Base-by-base conservation (phyloP, 35 echinoderm and acorn worm species). In the Diadema setosum region DNA sequence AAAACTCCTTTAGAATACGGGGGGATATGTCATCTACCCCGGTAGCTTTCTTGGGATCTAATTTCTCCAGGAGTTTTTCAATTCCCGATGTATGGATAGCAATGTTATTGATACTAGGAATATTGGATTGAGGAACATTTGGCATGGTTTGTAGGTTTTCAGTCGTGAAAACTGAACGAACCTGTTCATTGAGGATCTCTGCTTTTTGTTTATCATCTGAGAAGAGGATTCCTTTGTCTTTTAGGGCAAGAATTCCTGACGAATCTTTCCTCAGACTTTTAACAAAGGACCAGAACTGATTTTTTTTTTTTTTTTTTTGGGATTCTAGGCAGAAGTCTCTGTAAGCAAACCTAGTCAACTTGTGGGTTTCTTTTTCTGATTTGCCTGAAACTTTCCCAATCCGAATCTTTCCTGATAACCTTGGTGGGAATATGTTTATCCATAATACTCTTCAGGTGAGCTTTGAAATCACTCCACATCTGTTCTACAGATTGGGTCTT, bases 251-350 rank as follows among this genome's bases (percentile, higher is more conserved):
- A 42, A 85, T 65, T 11, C 83, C 83, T 1, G 83, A 56, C 0
- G 83, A 85, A 40, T 85, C 83, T 20, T 65, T 42, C 35, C 21
- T 49, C 18, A 41, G 42, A 20, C 59, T 85, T 85, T 85, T 85
- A 2, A 65, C 59, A 24, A 85, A 84, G 30, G 82, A 84, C 82
- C 82, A 84, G 23, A 84, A 84, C 37, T 85, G 83, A 40, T 85
- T 85, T 18, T 85, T 85, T 63, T n/a, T n/a, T n/a, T n/a, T n/a
- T n/a, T n/a, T n/a, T n/a, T n/a, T n/a, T n/a, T n/a, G n/a, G n/a
- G 83, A 85, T 12, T 85, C 59, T 40, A 85, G 34, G 29, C 83
- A 85, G 21, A 85, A 85, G 34, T 85, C 23, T 65, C 83, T 37
- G 20, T 65, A 85, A 1, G 81, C 27, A 57, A 45, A 83, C 18